Conservation (phyloP, 2,888 invertebrate genomes). For the Thymelicus sylvestris region DNA sequence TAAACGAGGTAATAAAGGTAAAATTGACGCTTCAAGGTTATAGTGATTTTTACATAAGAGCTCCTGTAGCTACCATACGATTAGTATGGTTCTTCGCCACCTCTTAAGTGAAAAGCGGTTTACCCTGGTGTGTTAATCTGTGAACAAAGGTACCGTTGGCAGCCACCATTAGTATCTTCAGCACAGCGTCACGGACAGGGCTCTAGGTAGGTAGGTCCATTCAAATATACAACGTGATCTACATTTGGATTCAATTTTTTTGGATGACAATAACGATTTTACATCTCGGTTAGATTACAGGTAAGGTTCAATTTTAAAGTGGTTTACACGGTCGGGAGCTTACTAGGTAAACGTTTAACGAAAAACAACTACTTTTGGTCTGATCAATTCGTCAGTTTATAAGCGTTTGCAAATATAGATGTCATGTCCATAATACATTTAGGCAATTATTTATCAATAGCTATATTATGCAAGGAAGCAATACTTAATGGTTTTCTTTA, state of each 20-base stretch:
- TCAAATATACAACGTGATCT: conserved; percentile 30
- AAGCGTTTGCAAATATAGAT: conserved; percentile 3
- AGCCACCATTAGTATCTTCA: conserved; percentile 21
- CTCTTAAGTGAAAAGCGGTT: too few relatives aligned
- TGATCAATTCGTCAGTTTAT: conserved; percentile 22
- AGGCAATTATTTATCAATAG: background rate
- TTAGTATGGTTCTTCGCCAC: too few relatives aligned
- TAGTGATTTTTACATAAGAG: too few relatives aligned
- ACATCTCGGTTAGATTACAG: conserved; percentile 32
- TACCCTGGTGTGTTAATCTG: too few relatives aligned
- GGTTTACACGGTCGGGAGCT: conserved; percentile 29
- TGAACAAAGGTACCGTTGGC: conserved; percentile 2
- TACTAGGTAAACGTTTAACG: conserved; percentile 32
- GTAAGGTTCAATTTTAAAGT: conserved; percentile 25
- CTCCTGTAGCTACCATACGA: too few relatives aligned
- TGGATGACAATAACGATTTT: conserved; percentile 35
- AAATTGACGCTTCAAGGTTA: too few relatives aligned
- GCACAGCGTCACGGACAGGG: conserved; percentile 23
- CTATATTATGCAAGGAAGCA: background rate
- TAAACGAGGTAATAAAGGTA: too few relatives aligned
- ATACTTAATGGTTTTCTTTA: background rate
- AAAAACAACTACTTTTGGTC: conserved; percentile 27
- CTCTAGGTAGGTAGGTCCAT: conserved; percentile 37
- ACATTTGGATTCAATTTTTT: conserved; percentile 25
- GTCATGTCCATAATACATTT: conserved; percentile 5